Base-by-base conservation (phyloP, 92 coral and sea anemone species). In the Epizoanthus stellaris region DNA sequence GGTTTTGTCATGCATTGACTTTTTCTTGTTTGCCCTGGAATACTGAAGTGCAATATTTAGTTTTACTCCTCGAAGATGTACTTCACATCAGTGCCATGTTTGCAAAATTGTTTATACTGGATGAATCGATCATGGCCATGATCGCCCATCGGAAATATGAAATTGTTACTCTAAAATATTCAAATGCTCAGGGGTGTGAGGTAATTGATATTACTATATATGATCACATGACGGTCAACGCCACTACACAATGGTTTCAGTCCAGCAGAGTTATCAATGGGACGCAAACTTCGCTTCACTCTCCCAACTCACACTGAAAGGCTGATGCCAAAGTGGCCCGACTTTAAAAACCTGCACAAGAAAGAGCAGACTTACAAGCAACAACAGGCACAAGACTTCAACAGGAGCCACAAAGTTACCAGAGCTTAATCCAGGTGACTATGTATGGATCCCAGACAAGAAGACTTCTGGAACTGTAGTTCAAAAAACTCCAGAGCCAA, bases 261-360 rank as follows among this genome's bases (percentile, higher is more conserved):
- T 65, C 85, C 87, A 8, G 87, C 87, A 16, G 87, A 73, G 76
- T 39, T 87, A 15, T 64, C 60, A 45, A 81, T 82, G 64, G 84
- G 87, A 43, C 56, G 79, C 19, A 84, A 47, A 23, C 49, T 73
- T 19, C 62, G 36, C 5, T 43, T 82, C 0, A 73, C 74, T 15
- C 87, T 74, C 2, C 75, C 74, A 2, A 21, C 56, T 39, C 21
- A 60, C 23, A 40, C 67, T 4, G 85, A 81, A 45, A 81, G 73
- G 43, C 65, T 73, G 13, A 25, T 47, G 3, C 87, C 87, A 11
- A 84, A 84, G 30, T 47, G 23, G 73, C 81, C 81, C 1, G 69
- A 84, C 38, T 38, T 64, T 3, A 36, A 84, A 19, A 39, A 63
- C 59, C 54, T 84, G n/a, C 30, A 87, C 87, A 73, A 73, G 30